phyloP scores from a whole-genome alignment of 1,140 invertebrate genomes.

The Drosophila melanica region DNA sequence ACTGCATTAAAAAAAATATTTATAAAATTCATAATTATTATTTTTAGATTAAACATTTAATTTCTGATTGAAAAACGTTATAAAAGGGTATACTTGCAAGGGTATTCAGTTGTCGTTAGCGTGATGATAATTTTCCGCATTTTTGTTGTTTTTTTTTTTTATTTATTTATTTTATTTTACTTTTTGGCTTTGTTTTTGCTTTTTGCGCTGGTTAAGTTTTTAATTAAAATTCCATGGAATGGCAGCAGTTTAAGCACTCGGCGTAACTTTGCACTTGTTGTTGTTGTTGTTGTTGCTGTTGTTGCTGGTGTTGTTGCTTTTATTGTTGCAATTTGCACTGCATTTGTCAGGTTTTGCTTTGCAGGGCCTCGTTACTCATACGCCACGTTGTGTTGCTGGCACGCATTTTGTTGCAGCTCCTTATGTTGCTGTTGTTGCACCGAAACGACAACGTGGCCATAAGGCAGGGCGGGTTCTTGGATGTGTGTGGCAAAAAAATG shows the following conservation, averaged over 20 bases:
- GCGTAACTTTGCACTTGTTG: slow-evolving; percentile 36
- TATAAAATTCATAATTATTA: too few species aligned
- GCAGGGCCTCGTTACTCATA: slow-evolving; percentile 42
- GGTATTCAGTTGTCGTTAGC: neutral
- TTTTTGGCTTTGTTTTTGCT: neutral
- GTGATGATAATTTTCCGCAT: neutral
- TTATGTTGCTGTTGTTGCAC: too few species aligned
- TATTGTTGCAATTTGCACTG: slow-evolving; percentile 32
- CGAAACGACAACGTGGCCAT: slow-evolving; percentile 8
- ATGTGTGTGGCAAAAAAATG: too few species aligned
- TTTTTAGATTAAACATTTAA: too few species aligned
- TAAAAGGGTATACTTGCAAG: too few species aligned
- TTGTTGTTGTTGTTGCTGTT: neutral
- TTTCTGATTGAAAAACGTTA: too few species aligned
- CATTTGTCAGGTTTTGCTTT: slow-evolving; percentile 46
- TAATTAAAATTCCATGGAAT: slow-evolving; percentile 52
- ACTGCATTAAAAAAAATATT: too few species aligned
- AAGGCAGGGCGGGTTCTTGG: too few species aligned
- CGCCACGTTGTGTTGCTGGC: slow-evolving; percentile 21
- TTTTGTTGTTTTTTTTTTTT: neutral
- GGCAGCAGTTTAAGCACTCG: slow-evolving; percentile 40
- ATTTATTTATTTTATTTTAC: neutral
- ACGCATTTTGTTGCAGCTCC: too few species aligned
- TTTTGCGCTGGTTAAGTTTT: slow-evolving; percentile 42
- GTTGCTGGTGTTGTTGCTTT: slow-evolving; percentile 14